Base-by-base conservation (phyloP, 2,113 vertebrate genomes). In the Megaleporinus macrocephalus region DNA sequence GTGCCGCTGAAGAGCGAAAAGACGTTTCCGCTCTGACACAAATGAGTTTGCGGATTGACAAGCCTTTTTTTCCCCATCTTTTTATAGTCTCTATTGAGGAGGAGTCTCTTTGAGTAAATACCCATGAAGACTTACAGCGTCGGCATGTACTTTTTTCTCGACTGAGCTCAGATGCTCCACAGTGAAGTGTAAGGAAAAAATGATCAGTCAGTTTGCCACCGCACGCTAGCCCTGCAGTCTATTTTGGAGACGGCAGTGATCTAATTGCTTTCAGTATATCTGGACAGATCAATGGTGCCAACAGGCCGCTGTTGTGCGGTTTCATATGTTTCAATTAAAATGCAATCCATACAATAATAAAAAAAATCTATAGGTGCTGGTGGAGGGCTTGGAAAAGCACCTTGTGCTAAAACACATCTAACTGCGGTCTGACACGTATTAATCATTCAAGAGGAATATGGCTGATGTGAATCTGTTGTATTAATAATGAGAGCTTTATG, bases 21-120 rank as follows among this genome's bases (percentile, higher is more conserved):
- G 53, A 78, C 72, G 79, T 81, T 83, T 83, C 74, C 57, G 69
- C 72, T 80, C 62, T 69, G 79, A 77, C 78, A 70, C 69, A 81
- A 86, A 86, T 83, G 78, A 81, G 81, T 86, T 78, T 84, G 61
- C 69, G 55, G 78, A 80, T 78, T 86, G 82, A 83, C 82, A 86
- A 74, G 85, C 61, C 68, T 70, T 76, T 84, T 61, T 61, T 61
- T 61, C 26, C 26, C 49, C 44, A 81, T 73, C 70, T 78, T 86
- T 86, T 86, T 83, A 84, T 81, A 84, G 85, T 69, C 69, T 84
- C 47, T 78, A 41, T 59, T 80, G 81, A 86, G 53, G 62, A 79
- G 71, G 53, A 82, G 72, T 69, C 47, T 85, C 53, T 83, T 66
- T 80, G 36, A 83, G 49, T 53, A 80, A 68, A 75, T 76, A 77